A percentile compares a stretch with the other conserved stretches of the same genome.
These are phyloP conservation scores for Acestrorhynchus altus DNA, from an alignment of 2,797 vertebrate genomes.

Conservation along the genomic window DNA sequence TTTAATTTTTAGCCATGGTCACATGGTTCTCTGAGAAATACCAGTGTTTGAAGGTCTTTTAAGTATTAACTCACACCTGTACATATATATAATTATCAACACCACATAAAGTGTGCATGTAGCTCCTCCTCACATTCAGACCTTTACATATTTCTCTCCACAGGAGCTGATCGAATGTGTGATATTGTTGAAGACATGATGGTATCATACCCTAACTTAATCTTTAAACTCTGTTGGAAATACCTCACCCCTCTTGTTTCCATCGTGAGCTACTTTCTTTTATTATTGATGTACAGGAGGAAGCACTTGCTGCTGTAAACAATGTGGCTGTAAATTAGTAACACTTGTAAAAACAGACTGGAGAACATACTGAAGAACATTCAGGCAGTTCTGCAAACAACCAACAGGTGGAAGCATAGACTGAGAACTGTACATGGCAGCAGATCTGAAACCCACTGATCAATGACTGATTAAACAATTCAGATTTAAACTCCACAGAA, in stretches of 20 bases:
- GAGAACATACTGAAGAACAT: background rate
- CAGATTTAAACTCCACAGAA: no score
- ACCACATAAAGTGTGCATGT: background rate
- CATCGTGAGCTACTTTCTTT: slow-evolving; percentile 73
- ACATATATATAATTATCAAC: no score
- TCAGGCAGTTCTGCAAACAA: background rate
- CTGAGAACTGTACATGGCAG: no score
- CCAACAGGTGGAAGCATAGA: background rate
- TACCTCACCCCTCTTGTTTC: slow-evolving; percentile 84
- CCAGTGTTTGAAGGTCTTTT: no score
- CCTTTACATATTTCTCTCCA: no score
- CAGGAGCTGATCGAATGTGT: slow-evolving; percentile 82
- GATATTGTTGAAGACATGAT: slow-evolving; percentile 87
- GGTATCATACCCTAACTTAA: slow-evolving; percentile 73
- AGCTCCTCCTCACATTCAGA: background rate
- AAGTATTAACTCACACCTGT: no score
- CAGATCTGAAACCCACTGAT: no score
- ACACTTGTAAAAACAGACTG: background rate
- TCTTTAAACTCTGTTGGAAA: slow-evolving; percentile 89
- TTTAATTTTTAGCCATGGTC: no score
- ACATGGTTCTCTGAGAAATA: no score
- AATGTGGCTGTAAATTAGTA: no score
- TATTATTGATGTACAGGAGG: background rate
- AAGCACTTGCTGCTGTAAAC: no score
- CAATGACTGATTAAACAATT: no score